Evolutionary conservation across 2,797 vertebrate genomes (phyloP).

Genomic region (Glyptemys insculpta): DNA sequence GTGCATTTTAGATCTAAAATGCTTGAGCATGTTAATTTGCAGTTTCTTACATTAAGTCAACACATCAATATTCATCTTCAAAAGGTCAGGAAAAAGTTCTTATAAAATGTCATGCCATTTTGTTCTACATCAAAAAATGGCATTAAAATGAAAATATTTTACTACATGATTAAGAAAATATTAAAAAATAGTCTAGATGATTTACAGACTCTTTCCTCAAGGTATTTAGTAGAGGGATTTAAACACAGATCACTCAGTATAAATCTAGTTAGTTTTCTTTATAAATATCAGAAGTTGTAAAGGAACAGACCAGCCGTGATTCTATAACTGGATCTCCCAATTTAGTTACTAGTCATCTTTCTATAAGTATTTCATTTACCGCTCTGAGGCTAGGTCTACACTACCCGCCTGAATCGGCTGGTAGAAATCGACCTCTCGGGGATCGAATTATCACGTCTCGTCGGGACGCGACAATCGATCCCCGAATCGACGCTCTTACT

Average conservation of each 20-base stretch:
- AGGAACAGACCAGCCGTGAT: accelerated
- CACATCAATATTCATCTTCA: background rate
- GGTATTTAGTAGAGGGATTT: background rate
- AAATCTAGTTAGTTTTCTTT: background rate
- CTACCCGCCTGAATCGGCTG: too few relatives aligned
- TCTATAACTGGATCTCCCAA: background rate
- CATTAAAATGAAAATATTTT: too few relatives aligned
- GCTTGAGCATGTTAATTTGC: background rate
- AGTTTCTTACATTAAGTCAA: background rate
- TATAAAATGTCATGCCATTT: background rate
- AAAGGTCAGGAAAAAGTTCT: background rate
- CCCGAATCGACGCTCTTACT: too few relatives aligned
- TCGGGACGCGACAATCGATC: too few relatives aligned
- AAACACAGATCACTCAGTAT: background rate
- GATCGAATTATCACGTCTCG: too few relatives aligned
- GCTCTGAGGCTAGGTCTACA: too few relatives aligned
- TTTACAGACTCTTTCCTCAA: background rate
- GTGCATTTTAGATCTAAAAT: background rate
- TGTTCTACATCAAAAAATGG: background rate
- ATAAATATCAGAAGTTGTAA: background rate
- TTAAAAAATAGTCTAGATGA: background rate
- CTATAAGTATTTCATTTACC: too few relatives aligned
- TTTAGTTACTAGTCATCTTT: background rate
- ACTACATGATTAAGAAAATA: background rate
- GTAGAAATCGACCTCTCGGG: too few relatives aligned